Evolutionary conservation across 2,113 vertebrate genomes (phyloP).

Genomic region (Cebus imitator): DNA sequence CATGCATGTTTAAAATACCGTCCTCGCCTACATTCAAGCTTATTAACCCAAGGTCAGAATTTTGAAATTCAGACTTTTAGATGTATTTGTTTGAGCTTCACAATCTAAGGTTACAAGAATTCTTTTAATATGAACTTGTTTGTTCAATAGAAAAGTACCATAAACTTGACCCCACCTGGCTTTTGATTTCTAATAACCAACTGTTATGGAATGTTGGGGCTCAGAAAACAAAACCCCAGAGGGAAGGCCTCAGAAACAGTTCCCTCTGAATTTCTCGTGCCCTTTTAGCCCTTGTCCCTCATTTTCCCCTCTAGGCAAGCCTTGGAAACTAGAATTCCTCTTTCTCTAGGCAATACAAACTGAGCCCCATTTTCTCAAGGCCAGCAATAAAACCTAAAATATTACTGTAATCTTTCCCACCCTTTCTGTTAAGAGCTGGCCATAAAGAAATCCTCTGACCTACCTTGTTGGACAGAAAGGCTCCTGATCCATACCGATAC

Average conservation of each 20-base stretch:
- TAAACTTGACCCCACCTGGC: background rate
- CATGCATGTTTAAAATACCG: constrained; percentile 16
- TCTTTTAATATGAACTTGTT: background rate
- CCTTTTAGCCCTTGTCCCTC: background rate
- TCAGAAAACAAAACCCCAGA: background rate
- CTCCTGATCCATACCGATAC: background rate
- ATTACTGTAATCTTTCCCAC: background rate
- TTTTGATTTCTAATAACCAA: background rate
- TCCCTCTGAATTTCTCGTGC: background rate
- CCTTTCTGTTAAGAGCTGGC: background rate
- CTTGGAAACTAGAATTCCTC: background rate
- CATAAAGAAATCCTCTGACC: background rate
- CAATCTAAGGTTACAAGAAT: background rate
- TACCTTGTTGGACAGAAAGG: background rate
- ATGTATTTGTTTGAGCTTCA: constrained; percentile 1
- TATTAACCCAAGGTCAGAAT: constrained; percentile 42
- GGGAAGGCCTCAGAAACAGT: background rate
- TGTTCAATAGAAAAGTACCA: background rate
- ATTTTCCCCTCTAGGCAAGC: background rate
- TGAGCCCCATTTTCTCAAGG: background rate
- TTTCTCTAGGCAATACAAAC: background rate
- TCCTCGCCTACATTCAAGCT: background rate
- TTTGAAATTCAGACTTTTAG: constrained; percentile 36
- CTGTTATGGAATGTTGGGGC: background rate
- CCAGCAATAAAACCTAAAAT: background rate